phyloP scores from a whole-genome alignment of 2,888 invertebrate species.

The Theodoxus fluviatilis region DNA sequence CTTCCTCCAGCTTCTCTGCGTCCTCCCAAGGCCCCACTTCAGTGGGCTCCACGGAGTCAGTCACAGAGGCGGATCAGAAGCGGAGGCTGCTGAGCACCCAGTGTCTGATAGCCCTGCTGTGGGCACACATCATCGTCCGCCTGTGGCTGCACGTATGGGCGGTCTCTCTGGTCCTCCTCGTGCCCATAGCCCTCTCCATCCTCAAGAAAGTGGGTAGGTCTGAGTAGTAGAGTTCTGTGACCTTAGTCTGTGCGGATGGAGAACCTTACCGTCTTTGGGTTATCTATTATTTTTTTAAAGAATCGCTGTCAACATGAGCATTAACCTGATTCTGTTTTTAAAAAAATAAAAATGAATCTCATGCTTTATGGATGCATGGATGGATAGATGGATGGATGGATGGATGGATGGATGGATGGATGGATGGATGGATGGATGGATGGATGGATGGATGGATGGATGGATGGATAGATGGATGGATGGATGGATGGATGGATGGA shows the following conservation, averaged over 20 bases:
- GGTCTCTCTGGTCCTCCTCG: slow-evolving; percentile 75
- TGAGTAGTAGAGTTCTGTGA: too few relatives aligned
- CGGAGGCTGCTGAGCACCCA: slow-evolving; percentile 60
- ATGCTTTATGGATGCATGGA: too few relatives aligned
- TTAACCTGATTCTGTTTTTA: neutral
- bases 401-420: too few relatives aligned
- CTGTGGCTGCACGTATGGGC: slow-evolving; percentile 88
- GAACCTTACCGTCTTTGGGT: too few relatives aligned
- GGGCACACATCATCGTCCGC: slow-evolving; percentile 82
- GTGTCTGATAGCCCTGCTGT: slow-evolving; percentile 71
- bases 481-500: too few relatives aligned
- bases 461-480: too few relatives aligned
- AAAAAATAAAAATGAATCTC: neutral
- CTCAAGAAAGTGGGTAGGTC: slow-evolving; percentile 69
- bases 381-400: too few relatives aligned
- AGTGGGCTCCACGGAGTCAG: neutral
- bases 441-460: too few relatives aligned
- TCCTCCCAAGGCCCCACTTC: neutral
- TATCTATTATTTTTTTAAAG: neutral
- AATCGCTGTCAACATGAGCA: neutral
- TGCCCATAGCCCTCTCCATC: slow-evolving; percentile 78
- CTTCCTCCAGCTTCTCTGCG: neutral
- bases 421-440: too few relatives aligned
- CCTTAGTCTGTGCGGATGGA: too few relatives aligned
- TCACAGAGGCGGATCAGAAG: slow-evolving; percentile 26